Evolutionary conservation across 2,113 vertebrate genomes (phyloP).

Genomic region (Ictidomys tridecemlineatus): DNA sequence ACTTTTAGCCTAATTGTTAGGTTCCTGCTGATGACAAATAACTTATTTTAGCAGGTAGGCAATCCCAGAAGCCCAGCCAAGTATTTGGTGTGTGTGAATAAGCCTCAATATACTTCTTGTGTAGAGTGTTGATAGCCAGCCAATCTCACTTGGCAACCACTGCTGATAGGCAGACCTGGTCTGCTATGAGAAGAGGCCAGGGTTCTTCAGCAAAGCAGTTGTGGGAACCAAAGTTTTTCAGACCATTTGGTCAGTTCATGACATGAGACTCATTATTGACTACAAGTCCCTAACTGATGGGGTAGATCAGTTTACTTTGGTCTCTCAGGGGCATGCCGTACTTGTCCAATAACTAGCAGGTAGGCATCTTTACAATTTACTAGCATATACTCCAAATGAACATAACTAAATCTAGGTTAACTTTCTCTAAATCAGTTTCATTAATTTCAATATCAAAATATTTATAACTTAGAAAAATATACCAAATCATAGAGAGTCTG

Average conservation of each 20-base stretch:
- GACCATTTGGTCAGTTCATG: neutral
- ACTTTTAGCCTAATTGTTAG: conserved; percentile 67
- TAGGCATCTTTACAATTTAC: neutral
- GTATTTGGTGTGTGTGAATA: conserved; percentile 46
- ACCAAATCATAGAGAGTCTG: neutral
- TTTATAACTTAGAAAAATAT: neutral
- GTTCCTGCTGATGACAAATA: conserved; percentile 60
- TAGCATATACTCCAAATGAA: neutral
- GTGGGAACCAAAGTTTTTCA: neutral
- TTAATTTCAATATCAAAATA: conserved; percentile 27
- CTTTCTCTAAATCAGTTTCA: neutral
- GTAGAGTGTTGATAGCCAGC: neutral
- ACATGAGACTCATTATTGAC: neutral
- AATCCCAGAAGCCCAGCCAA: conserved; percentile 55
- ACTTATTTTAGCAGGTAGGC: conserved; percentile 53
- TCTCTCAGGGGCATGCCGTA: neutral
- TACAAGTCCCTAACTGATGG: neutral
- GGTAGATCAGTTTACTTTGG: neutral
- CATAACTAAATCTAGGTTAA: neutral
- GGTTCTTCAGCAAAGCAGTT: neutral
- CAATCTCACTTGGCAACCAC: conserved; percentile 21
- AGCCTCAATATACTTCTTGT: neutral
- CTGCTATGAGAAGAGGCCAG: neutral
- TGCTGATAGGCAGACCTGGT: neutral
- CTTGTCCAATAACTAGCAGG: neutral